Evolutionary conservation across 37 sponge, comb jelly and placozoan genomes (phyloP), one percentile per base, ranked within the genome.

Genomic region (Cladorhizidae sp.): DNA sequence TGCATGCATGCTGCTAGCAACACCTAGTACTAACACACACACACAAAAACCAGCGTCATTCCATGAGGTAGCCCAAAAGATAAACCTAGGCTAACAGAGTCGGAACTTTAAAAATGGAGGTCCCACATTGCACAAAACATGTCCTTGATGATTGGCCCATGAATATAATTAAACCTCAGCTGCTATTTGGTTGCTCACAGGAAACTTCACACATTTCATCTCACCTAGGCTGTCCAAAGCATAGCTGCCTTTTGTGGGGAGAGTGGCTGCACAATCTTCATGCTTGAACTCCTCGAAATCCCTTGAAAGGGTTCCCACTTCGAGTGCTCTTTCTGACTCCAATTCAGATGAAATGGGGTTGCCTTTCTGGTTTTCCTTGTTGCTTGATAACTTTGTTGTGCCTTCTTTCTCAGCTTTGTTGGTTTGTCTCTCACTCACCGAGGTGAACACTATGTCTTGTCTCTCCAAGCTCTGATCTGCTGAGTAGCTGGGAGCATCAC

Each of bases 161-260:
- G 49, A 45, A 45, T 45, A 45, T 45, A 5, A 45, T 45, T 45
- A 12, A 12, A 12, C 49, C 49, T 12, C 49, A 45, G 49, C 49
- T 12, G 49, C 49, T 45, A 9, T 45, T n/a, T 5, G 49, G 49
- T 9, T 45, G 49, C 5, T 3, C 67, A 65, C 3, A 7, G 8
- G 2, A 65, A 65, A 65, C n/a, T 65, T 65, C 35, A 32, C 67
- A 65, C 67, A 32, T 31, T 32, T 31, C 36, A 58, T 58, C 59
- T 58, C 59, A 58, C 59, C 59, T 58, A 14, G 26, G 26, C 59
- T 58, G 23, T 58, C 59, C 35, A 31, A 31, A 65, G 7, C 35
- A 32, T 11, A 15, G 67, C 12, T 65, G 35, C 32, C 67, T 65
- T 31, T 25, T 65, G 32, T 2, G 12, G 67, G 36, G 5, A 32